Percentiles rank a stretch among this genome's conserved stretches.
Conservation (phyloP, 2,888 invertebrate species). For the Calameuta filiformis region DNA sequence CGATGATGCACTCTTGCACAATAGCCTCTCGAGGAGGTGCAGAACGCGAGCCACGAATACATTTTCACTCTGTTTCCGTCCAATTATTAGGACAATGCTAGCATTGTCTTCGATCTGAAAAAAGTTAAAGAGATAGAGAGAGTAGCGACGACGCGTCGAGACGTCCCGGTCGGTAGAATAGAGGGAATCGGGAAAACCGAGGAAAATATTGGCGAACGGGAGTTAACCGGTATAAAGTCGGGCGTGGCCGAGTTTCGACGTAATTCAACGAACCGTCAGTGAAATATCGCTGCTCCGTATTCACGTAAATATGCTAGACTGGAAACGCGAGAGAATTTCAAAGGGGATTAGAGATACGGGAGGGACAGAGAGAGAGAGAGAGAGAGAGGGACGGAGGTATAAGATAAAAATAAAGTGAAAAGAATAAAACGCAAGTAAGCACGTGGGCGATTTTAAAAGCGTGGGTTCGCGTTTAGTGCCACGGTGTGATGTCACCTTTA, state of each 20-base stretch:
- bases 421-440: slow-evolving; percentile 7
- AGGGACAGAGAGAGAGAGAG: not conserved
- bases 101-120: not conserved
- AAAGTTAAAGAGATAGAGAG: not conserved
- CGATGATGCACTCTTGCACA: no score
- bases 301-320: not conserved
- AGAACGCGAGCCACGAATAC: no score
- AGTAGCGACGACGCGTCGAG: not conserved
- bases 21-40: no score
- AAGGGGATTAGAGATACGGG: not conserved
- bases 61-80: not conserved
- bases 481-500: not conserved
- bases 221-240: not conserved
- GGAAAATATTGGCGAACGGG: not conserved
- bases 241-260: not conserved
- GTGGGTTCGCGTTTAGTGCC: not conserved
- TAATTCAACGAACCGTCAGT: not conserved
- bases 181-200: not conserved
- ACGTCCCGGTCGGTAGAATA: not conserved
- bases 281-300: not conserved
- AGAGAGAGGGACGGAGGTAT: slow-evolving; percentile 2
- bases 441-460: not conserved
- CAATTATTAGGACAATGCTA: not conserved
- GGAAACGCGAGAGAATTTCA: not conserved
- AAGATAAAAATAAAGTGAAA: not conserved